These are phyloP conservation scores for Hirtodrosophila cameraria DNA, from an alignment of 2,888 invertebrate species.

Conservation along the genomic window DNA sequence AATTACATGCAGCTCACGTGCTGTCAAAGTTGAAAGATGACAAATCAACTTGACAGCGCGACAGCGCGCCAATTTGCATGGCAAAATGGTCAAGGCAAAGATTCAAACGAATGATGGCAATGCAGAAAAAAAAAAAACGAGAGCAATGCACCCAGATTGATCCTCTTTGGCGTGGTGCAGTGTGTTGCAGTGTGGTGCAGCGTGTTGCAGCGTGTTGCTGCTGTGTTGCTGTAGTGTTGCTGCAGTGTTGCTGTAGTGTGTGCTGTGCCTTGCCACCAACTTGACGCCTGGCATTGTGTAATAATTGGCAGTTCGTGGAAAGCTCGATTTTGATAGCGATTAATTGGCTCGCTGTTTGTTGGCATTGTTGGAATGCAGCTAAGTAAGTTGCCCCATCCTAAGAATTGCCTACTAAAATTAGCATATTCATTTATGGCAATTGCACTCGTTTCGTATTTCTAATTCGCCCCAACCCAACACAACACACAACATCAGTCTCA, in stretches of 20 bases:
- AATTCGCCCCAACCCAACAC: constrained; percentile 35
- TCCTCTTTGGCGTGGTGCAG: constrained; percentile 13
- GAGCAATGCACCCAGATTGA: constrained; percentile 50
- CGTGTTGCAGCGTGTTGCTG: constrained; percentile 2
- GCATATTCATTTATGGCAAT: constrained; percentile 74
- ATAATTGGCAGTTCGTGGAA: constrained; percentile 78
- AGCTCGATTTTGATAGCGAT: constrained; percentile 70
- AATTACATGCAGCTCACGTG: constrained; percentile 78
- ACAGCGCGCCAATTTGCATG: constrained; percentile 71
- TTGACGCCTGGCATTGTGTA: constrained; percentile 77
- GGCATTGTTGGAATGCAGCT: constrained; percentile 46
- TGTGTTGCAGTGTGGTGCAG: constrained; percentile 17
- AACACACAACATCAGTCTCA: constrained; percentile 14
- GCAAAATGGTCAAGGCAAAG: constrained; percentile 65
- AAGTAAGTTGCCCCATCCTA: constrained; percentile 35
- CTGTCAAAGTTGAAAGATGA: constrained; percentile 79
- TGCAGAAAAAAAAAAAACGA: constrained; percentile 38
- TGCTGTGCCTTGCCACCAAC: constrained; percentile 25
- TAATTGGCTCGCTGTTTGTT: constrained; percentile 64
- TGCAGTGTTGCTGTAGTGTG: constrained; percentile 27
- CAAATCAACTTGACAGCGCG: constrained; percentile 74
- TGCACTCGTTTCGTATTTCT: constrained; percentile 49
- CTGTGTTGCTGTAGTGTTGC: constrained; percentile 14
- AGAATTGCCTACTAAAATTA: constrained; percentile 50
- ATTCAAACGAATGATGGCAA: constrained; percentile 62